These are phyloP conservation scores for Drosophila burlai DNA, from an alignment of 1,140 invertebrate genomes.

Conservation along the genomic window DNA sequence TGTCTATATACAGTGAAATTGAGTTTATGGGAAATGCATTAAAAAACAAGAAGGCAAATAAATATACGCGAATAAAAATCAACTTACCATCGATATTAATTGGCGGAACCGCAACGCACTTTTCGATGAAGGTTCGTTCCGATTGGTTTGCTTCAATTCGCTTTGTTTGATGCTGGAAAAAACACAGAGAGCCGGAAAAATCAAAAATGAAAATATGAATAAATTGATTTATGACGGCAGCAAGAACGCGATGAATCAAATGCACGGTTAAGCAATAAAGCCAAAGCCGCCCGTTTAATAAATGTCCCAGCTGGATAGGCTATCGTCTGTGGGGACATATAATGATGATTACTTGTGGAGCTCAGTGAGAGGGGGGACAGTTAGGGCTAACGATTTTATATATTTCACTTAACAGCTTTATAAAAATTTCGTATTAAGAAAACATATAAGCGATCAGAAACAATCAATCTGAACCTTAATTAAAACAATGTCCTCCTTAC, in stretches of 20 bases:
- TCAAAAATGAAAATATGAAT: constrained; percentile 40
- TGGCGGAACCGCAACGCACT: constrained; percentile 28
- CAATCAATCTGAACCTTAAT: constrained; percentile 3
- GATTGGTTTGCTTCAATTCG: constrained; percentile 33
- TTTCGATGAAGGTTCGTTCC: constrained; percentile 30
- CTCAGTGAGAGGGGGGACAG: not conserved
- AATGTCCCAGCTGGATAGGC: constrained; percentile 18
- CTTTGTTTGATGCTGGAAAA: constrained; percentile 32
- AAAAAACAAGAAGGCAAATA: constrained; percentile 26
- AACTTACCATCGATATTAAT: constrained; percentile 57
- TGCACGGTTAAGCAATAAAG: constrained; percentile 49
- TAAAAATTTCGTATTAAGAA: constrained; percentile 6
- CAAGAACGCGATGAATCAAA: constrained; percentile 44
- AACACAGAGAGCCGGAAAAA: constrained; percentile 1
- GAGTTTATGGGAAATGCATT: constrained; percentile 28
- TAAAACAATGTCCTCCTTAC: not conserved
- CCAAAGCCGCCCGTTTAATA: constrained; percentile 27
- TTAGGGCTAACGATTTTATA: not conserved
- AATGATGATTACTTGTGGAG: constrained; percentile 24
- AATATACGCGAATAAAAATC: constrained; percentile 29
- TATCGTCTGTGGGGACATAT: not conserved
- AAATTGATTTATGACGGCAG: constrained; percentile 46
- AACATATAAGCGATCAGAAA: not conserved
- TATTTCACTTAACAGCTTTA: not conserved
- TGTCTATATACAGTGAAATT: constrained; percentile 26